Evolutionary conservation across 2,797 vertebrate species (phyloP).

Genomic region (Tapera naevia): DNA sequence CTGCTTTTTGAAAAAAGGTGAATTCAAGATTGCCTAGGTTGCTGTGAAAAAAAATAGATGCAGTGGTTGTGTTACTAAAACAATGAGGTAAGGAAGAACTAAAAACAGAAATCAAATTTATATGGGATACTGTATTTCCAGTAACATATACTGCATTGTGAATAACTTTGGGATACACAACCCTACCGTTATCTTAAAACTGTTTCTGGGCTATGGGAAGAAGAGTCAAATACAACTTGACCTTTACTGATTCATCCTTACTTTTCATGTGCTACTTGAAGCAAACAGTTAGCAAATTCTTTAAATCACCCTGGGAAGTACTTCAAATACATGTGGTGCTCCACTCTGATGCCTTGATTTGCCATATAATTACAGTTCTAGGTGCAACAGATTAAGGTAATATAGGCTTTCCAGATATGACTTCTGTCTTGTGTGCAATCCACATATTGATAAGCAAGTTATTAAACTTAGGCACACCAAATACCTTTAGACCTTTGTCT

Average conservation of each 20-base stretch:
- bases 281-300: background rate
- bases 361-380: background rate
- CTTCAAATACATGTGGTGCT: background rate
- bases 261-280: background rate
- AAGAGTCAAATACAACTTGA: background rate
- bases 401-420: background rate
- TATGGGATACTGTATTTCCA: background rate
- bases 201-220: background rate
- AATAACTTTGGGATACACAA: background rate
- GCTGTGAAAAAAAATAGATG: background rate
- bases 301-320: background rate
- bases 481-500: background rate
- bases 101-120: background rate
- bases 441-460: background rate
- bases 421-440: background rate
- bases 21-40: background rate
- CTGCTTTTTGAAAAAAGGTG: background rate
- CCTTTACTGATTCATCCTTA: background rate
- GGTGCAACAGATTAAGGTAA: background rate
- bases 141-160: background rate
- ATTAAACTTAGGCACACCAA: background rate
- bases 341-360: background rate
- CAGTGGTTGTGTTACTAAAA: background rate
- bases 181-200: background rate
- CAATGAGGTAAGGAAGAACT: background rate